Conservation (phyloP, 2,113 vertebrate species). For the Rhinolophus ferrumequinum region DNA sequence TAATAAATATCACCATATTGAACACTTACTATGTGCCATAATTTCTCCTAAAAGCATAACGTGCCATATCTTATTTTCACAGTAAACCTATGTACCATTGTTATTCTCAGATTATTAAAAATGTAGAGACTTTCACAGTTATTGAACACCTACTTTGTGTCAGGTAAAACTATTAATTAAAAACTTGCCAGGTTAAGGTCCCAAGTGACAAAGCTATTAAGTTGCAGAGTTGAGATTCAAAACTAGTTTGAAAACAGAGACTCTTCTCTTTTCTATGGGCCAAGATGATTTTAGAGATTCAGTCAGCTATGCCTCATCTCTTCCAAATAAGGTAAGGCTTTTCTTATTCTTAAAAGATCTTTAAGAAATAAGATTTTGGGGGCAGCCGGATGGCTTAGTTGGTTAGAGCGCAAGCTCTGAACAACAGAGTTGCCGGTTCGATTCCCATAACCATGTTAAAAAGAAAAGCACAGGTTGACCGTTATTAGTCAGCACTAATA, state of each 20-base stretch:
- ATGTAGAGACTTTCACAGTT: conserved; percentile 5
- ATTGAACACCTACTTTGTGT: background rate
- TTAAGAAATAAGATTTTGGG: background rate
- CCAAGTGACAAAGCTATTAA: conserved; percentile 29
- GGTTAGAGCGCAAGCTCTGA: too few relatives aligned
- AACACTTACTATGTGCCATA: background rate
- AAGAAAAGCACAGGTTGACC: too few relatives aligned
- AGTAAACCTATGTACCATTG: background rate
- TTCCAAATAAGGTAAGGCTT: conserved; percentile 15
- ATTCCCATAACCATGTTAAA: too few relatives aligned
- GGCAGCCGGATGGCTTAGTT: too few relatives aligned
- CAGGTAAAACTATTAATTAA: background rate
- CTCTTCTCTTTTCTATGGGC: background rate
- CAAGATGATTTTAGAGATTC: conserved; percentile 15
- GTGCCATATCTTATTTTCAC: background rate
- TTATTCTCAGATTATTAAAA: conserved; percentile 52
- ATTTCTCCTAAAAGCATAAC: conserved; percentile 33
- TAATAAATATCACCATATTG: background rate
- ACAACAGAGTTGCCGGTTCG: too few relatives aligned
- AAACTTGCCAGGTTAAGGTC: conserved; percentile 11
- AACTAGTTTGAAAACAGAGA: background rate
- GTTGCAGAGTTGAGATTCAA: background rate
- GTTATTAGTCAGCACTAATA: too few relatives aligned
- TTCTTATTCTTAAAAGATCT: background rate
- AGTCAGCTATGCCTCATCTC: background rate